Conservation (phyloP, 2,797 vertebrate species). For the Amblyopsis hoosieri region DNA sequence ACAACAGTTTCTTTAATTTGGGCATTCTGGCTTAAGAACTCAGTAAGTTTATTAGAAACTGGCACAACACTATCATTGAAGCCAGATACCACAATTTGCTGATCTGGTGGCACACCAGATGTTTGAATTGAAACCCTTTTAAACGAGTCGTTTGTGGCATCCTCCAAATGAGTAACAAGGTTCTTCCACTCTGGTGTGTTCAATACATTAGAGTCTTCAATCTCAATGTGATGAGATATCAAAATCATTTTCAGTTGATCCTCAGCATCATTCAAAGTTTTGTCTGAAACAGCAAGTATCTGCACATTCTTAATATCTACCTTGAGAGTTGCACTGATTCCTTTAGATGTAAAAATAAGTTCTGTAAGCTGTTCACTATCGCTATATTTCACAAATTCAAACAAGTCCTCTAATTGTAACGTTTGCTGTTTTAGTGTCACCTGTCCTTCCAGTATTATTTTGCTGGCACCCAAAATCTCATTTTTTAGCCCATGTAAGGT, state of each 20-base stretch:
- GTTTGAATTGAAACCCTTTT: conserved; percentile 53
- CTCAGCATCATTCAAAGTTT: conserved; percentile 72
- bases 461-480: conserved; percentile 76
- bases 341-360: conserved; percentile 70
- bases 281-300: conserved; percentile 67
- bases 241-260: conserved; percentile 68
- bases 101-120: conserved; percentile 6
- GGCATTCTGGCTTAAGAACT: conserved; percentile 77
- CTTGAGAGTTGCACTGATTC: conserved; percentile 75
- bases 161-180: conserved; percentile 54
- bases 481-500: conserved; percentile 72
- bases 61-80: conserved; percentile 55
- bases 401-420: conserved; percentile 60
- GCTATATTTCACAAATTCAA: conserved; percentile 70
- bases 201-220: conserved; percentile 71
- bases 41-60: conserved; percentile 52
- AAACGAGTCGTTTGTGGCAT: conserved; percentile 44
- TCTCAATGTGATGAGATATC: conserved; percentile 46
- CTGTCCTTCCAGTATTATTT: conserved; percentile 64
- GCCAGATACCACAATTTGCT: conserved; percentile 78
- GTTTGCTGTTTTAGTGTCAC: conserved; percentile 54
- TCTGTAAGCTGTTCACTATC: conserved; percentile 68
- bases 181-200: conserved; percentile 70
- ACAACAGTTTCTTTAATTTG: conserved; percentile 60
- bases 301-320: conserved; percentile 50